These are phyloP conservation scores for Drosophila novamexicana DNA, from an alignment of 1,140 invertebrate genomes.

Conservation along the genomic window DNA sequence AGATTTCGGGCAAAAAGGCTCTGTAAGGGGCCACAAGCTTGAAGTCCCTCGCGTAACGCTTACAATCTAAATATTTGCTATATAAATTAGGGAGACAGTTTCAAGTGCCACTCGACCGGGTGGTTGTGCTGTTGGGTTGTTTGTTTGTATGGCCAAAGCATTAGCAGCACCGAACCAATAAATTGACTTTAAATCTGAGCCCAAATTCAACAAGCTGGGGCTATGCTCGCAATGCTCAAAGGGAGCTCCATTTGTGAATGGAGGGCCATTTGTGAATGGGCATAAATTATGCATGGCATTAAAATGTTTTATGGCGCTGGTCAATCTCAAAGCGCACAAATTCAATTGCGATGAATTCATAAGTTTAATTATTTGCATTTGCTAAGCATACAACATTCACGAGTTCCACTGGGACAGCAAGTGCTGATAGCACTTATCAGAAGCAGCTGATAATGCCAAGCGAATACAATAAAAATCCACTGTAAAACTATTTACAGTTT, in stretches of 20 bases:
- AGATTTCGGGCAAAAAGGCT: slow-evolving; percentile 23
- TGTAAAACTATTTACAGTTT: slow-evolving; percentile 31
- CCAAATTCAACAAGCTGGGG: slow-evolving; percentile 6
- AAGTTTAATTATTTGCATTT: slow-evolving; percentile 40
- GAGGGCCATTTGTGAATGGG: slow-evolving; percentile 13
- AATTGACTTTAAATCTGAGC: slow-evolving; percentile 54
- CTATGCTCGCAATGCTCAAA: not conserved
- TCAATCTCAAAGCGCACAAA: slow-evolving; percentile 27
- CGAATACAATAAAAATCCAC: not conserved
- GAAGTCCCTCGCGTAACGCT: slow-evolving; percentile 20
- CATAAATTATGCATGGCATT: slow-evolving; percentile 44
- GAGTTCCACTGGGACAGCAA: slow-evolving; percentile 3
- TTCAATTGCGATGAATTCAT: slow-evolving; percentile 54
- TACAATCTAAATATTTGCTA: slow-evolving; percentile 63
- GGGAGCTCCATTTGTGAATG: not conserved
- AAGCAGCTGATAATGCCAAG: slow-evolving; percentile 37
- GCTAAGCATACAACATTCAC: slow-evolving; percentile 22
- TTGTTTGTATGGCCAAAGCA: slow-evolving; percentile 47
- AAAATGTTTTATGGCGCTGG: slow-evolving; percentile 31
- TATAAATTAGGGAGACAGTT: slow-evolving; percentile 56
- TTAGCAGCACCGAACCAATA: slow-evolving; percentile 48
- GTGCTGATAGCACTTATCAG: slow-evolving; percentile 45
- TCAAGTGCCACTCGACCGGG: slow-evolving; percentile 14
- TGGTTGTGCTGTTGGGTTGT: not conserved
- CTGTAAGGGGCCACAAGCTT: not conserved